These are phyloP conservation scores for Sebastes fasciatus DNA, from an alignment of 2,113 vertebrate genomes.

Conservation along the genomic window DNA sequence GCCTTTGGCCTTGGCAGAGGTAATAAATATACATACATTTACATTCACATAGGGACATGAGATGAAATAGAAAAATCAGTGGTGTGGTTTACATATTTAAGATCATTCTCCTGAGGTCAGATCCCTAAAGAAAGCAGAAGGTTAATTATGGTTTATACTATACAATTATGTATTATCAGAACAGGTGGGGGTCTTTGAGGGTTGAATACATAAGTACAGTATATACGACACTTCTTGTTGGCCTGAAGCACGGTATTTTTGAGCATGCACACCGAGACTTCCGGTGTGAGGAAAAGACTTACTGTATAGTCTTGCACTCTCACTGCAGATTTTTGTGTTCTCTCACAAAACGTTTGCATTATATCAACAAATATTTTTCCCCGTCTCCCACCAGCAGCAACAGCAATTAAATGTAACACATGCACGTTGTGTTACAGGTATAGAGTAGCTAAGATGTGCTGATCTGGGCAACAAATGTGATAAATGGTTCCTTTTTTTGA, in stretches of 20 bases:
- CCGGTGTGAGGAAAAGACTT: no score
- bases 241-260: no score
- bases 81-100: no score
- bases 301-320: no score
- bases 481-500: no score
- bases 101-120: neutral
- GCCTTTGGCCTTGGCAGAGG: no score
- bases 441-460: no score
- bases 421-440: neutral
- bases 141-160: neutral
- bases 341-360: neutral
- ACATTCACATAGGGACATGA: neutral
- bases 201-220: neutral
- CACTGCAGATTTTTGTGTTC: neutral
- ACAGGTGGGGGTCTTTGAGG: neutral
- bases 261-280: no score
- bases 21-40: neutral
- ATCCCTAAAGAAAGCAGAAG: no score
- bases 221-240: no score
- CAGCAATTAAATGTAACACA: no score
- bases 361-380: neutral
- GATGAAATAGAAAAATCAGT: neutral
- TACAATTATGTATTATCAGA: neutral
- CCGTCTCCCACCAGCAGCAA: neutral
- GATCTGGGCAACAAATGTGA: no score